Conservation (phyloP, 2,113 vertebrate genomes). For the Sitta europaea region DNA sequence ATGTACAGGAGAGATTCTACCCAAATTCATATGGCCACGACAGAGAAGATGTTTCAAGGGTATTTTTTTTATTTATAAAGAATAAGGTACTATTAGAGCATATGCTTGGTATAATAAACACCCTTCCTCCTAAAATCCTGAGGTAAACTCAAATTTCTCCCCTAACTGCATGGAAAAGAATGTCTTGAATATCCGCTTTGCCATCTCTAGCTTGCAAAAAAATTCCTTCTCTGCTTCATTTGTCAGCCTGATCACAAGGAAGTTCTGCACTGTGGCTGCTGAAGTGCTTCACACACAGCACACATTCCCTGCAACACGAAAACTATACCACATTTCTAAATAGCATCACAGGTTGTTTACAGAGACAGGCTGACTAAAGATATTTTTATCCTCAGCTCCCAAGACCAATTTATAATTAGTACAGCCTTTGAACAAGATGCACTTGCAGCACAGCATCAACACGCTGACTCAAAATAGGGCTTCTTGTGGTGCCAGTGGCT, state of each 20-base stretch:
- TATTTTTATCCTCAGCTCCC: slow-evolving; percentile 46
- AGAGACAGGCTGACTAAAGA: background rate
- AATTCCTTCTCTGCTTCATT: background rate
- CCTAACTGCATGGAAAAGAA: background rate
- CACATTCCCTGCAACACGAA: background rate
- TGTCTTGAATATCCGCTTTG: background rate
- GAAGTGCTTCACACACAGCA: background rate
- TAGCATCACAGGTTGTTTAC: slow-evolving; percentile 44
- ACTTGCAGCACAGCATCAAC: background rate
- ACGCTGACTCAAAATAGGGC: background rate
- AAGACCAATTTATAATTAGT: slow-evolving; percentile 54
- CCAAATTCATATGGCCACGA: background rate
- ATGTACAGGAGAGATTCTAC: background rate
- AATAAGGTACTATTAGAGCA: background rate
- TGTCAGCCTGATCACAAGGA: background rate
- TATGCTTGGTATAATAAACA: background rate
- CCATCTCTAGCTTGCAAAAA: background rate
- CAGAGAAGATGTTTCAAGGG: background rate
- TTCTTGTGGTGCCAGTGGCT: background rate
- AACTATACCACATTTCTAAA: slow-evolving; percentile 2
- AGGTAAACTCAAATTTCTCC: background rate
- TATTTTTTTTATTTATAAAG: background rate
- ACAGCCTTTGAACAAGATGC: slow-evolving; percentile 18
- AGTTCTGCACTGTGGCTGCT: background rate
- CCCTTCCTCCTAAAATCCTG: background rate